Base-by-base conservation (phyloP, 2,113 vertebrate species). In the Trachemys scripta region DNA sequence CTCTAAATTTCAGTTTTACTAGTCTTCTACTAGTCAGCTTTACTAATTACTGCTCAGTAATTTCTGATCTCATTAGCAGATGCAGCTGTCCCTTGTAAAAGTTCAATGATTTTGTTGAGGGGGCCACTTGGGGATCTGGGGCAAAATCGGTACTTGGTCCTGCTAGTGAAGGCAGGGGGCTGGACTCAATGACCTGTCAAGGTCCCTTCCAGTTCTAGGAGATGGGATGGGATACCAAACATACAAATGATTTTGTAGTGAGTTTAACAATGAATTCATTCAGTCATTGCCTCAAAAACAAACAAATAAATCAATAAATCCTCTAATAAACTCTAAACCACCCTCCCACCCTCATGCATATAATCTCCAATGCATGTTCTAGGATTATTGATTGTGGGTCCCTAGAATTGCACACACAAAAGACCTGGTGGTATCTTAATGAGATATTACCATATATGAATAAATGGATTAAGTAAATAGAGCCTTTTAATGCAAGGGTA, bases 221-320 rank as follows among this genome's bases (percentile, higher is more conserved):
- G n/a, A n/a, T n/a, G n/a, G n/a, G n/a, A n/a, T n/a, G n/a, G n/a
- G n/a, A n/a, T n/a, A n/a, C n/a, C n/a, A n/a, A n/a, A n/a, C n/a
- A n/a, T n/a, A n/a, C n/a, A n/a, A 78, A 31, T 88, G 72, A 29
- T 54, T 92, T 89, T 79, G 72, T 87, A 69, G 47, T 78, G 84
- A 83, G 45, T 84, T 90, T 87, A 49, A 87, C 91, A 93, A 87
- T 78, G 75, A 72, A 85, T 81, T 56, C 83, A 84, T 90, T 90
- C 88, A 89, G 84, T 69, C 90, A 65, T 62, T 95, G 9, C 27
- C 65, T 89, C 79, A 89, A 42, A 53, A 24, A 62, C 80, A 35
- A 45, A 25, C 69, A 76, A 62, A 51, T 38, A 22, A 54, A 62
- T 31, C 24, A 62, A 51, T 38, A 22, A 54, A 62, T 31, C 24